Conservation (phyloP, 2,797 vertebrate genomes). For the Acrossocheilus fasciatus region DNA sequence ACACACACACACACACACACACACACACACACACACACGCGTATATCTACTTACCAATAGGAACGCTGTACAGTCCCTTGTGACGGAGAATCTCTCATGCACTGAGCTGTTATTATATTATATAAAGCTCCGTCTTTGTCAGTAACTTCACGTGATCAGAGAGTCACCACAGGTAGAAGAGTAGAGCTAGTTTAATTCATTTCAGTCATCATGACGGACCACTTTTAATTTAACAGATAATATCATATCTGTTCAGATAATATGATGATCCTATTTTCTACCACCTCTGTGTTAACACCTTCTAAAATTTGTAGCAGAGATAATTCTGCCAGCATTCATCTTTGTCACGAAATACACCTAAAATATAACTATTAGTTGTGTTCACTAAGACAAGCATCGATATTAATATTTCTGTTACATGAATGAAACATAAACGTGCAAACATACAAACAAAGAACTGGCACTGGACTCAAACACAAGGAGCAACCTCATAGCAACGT, state of each 20-base stretch:
- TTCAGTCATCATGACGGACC: neutral
- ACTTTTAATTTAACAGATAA: neutral
- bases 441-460: neutral
- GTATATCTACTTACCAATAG: neutral
- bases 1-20: too few species aligned
- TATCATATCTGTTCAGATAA: neutral
- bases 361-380: neutral
- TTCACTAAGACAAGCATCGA: neutral
- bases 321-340: neutral
- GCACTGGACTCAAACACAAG: neutral
- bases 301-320: neutral
- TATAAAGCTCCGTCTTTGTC: slow-evolving; percentile 35
- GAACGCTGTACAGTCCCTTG: slow-evolving; percentile 1
- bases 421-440: neutral
- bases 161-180: neutral
- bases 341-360: neutral
- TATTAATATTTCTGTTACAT: neutral
- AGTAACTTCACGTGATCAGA: slow-evolving; percentile 36
- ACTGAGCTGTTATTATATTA: slow-evolving; percentile 23
- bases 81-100: slow-evolving; percentile 1
- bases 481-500: neutral
- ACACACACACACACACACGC: neutral
- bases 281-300: neutral
- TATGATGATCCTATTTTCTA: neutral
- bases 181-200: neutral